Percentiles rank a stretch among this genome's conserved stretches.
phyloP scores from a whole-genome alignment of 23 tunicate species.

The Oikopleura albicans region DNA sequence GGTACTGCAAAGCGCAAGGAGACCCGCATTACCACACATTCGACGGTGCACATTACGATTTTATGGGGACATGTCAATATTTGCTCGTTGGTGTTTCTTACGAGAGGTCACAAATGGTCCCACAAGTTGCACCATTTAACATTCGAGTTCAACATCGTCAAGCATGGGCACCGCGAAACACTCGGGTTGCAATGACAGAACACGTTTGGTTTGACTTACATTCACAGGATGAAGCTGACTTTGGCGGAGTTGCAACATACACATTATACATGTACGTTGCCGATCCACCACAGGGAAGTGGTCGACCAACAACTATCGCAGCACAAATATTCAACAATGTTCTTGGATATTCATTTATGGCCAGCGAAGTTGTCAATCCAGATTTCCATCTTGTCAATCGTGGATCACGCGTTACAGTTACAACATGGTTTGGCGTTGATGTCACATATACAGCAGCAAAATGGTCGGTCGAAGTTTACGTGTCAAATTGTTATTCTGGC shows the following conservation, averaged over 20 bases:
- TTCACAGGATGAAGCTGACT: neutral
- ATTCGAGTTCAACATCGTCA: constrained; percentile 19
- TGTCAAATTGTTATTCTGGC: neutral
- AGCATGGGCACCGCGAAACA: neutral
- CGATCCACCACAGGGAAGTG: neutral
- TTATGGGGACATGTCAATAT: constrained; percentile 25
- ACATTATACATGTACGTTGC: neutral
- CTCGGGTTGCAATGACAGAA: constrained; percentile 14
- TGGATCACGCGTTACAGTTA: neutral
- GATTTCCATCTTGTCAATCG: neutral
- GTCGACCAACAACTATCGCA: neutral
- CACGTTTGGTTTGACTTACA: constrained; percentile 11
- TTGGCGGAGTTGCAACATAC: neutral
- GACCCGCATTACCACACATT: constrained; percentile 28
- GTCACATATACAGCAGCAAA: neutral
- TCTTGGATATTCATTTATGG: neutral
- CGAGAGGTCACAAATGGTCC: neutral
- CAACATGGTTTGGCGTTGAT: constrained; percentile 7
- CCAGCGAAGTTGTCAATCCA: neutral
- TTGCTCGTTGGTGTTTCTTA: constrained; percentile 13
- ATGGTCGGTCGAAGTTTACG: neutral
- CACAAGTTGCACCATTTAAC: neutral
- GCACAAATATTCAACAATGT: neutral
- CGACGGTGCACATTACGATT: constrained; percentile 20
- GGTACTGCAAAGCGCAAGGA: constrained; percentile 18